phyloP scores from a whole-genome alignment of 2,888 invertebrate genomes.

The Polydesmus complanatus region DNA sequence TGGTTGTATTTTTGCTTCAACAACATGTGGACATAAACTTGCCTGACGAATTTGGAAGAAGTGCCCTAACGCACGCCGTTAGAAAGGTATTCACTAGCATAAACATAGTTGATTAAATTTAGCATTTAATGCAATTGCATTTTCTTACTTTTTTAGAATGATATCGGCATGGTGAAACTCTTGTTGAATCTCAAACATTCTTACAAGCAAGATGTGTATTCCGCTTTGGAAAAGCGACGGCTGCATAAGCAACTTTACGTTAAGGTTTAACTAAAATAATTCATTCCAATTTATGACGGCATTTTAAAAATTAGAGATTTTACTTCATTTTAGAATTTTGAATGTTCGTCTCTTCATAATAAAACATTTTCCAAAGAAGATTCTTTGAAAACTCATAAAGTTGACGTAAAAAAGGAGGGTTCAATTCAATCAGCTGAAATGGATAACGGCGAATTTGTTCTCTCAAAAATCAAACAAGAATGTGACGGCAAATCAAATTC shows the following conservation, averaged over 20 bases:
- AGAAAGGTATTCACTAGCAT: too few species aligned
- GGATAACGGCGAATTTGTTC: not conserved
- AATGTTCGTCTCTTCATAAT: too few species aligned
- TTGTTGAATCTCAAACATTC: constrained; percentile 30
- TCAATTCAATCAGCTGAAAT: not conserved
- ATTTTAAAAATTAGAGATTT: too few species aligned
- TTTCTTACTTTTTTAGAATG: constrained; percentile 27
- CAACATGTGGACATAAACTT: constrained; percentile 31
- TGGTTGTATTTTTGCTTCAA: constrained; percentile 29
- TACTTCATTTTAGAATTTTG: not conserved
- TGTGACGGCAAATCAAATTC: not conserved
- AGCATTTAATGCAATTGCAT: not conserved
- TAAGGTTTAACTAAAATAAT: constrained; percentile 3
- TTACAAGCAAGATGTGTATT: constrained; percentile 12
- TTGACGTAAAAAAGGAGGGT: not conserved
- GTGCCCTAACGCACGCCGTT: constrained; percentile 35
- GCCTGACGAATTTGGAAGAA: constrained; percentile 29
- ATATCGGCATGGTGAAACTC: constrained; percentile 31
- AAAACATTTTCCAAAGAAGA: not conserved
- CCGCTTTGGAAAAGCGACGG: constrained; percentile 5
- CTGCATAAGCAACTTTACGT: constrained; percentile 3
- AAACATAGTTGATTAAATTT: too few species aligned
- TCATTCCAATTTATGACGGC: not conserved
- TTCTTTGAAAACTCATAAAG: not conserved
- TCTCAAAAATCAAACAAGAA: not conserved